Evolutionary conservation across 1,140 invertebrate species (phyloP).

Genomic region (Drosophila orosa): DNA sequence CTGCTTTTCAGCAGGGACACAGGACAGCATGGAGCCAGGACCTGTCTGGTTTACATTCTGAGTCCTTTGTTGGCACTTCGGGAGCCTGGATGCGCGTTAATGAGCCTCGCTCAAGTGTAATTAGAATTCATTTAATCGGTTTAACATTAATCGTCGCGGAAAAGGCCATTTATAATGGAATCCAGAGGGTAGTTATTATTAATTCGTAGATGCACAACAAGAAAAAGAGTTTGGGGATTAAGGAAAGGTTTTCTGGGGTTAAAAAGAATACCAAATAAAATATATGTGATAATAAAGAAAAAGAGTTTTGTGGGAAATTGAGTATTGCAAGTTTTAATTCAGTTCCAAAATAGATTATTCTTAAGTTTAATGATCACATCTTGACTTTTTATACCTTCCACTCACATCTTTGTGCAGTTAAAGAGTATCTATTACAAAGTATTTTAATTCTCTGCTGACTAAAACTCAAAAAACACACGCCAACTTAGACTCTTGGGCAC

Average conservation of each 20-base stretch:
- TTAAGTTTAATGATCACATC: not conserved
- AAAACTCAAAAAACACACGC: not conserved
- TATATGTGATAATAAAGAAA: not conserved
- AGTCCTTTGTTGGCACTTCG: slow-evolving; percentile 24
- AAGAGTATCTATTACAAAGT: not conserved
- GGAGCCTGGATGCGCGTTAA: slow-evolving; percentile 35
- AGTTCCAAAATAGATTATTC: not conserved
- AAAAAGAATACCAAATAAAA: not conserved
- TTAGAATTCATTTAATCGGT: slow-evolving; percentile 68
- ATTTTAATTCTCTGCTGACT: no score
- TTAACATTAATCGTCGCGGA: slow-evolving; percentile 39
- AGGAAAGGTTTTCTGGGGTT: not conserved
- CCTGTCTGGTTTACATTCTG: slow-evolving; percentile 6
- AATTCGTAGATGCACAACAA: not conserved
- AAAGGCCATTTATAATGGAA: not conserved
- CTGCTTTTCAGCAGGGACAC: not conserved
- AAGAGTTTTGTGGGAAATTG: not conserved
- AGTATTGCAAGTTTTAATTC: not conserved
- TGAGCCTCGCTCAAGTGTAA: slow-evolving; percentile 64
- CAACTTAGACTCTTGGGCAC: not conserved
- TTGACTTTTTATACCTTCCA: not conserved
- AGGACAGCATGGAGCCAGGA: slow-evolving; percentile 16
- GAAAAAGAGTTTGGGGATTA: not conserved
- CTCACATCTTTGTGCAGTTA: not conserved
- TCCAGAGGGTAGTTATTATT: slow-evolving; percentile 7